Evolutionary conservation across 2,888 invertebrate genomes (phyloP).

Genomic region (Lycaena phlaeas): DNA sequence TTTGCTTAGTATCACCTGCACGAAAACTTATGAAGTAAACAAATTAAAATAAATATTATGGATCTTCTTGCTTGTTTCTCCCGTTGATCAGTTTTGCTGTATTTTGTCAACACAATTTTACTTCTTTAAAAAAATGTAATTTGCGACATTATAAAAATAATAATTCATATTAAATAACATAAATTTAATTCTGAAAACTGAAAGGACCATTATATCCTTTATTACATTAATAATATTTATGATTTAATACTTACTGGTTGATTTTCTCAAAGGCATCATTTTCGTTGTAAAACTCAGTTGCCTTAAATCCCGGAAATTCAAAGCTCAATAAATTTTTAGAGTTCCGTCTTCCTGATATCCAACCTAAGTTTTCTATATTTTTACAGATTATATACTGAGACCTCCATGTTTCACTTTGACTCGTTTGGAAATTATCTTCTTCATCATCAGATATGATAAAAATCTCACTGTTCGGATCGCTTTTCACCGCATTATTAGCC

Average conservation of each 20-base stretch:
- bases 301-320: slow-evolving; percentile 49
- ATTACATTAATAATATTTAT: neutral
- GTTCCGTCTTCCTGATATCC: slow-evolving; percentile 37
- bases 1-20: too few relatives aligned
- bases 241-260: slow-evolving; percentile 44
- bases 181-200: too few relatives aligned
- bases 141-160: too few relatives aligned
- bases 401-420: neutral
- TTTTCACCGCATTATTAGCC: slow-evolving; percentile 25
- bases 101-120: too few relatives aligned
- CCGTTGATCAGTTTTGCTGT: too few relatives aligned
- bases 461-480: slow-evolving; percentile 23
- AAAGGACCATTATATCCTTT: neutral
- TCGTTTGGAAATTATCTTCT: slow-evolving; percentile 16
- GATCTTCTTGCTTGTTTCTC: too few relatives aligned
- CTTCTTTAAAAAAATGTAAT: too few relatives aligned
- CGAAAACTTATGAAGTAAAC: too few relatives aligned
- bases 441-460: slow-evolving; percentile 32
- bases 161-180: too few relatives aligned
- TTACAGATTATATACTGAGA: slow-evolving; percentile 36
- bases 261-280: slow-evolving; percentile 43
- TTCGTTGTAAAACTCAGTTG: slow-evolving; percentile 38
- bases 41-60: too few relatives aligned
- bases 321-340: slow-evolving; percentile 34
- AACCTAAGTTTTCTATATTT: slow-evolving; percentile 39